These are phyloP conservation scores for Acipenser oxyrinchus DNA, from an alignment of 2,797 vertebrate genomes.

Conservation along the genomic window DNA sequence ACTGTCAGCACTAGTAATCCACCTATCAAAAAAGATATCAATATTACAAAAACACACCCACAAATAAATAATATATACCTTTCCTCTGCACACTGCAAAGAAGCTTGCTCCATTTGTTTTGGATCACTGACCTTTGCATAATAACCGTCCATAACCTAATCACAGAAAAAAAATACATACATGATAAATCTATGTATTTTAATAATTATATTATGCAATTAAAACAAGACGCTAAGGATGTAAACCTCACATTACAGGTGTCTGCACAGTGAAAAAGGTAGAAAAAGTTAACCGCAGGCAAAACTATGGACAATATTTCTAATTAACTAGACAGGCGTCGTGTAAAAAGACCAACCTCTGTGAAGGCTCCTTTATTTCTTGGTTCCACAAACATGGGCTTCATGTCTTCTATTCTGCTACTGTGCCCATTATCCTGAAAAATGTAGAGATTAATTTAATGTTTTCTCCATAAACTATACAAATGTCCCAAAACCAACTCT, in stretches of 20 bases:
- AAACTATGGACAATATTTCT: too few species aligned
- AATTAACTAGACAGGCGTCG: too few species aligned
- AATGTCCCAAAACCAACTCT: too few species aligned
- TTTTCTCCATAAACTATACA: too few species aligned
- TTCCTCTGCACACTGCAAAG: constrained; percentile 89
- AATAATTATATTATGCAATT: too few species aligned
- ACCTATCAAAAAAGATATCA: too few species aligned
- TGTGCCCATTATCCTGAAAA: constrained; percentile 65
- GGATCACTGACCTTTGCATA: constrained; percentile 64
- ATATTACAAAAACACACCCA: too few species aligned
- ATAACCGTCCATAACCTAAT: constrained; percentile 79
- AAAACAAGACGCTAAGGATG: too few species aligned
- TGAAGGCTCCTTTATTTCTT: constrained; percentile 74
- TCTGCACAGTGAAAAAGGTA: too few species aligned
- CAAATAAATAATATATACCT: constrained; percentile 58
- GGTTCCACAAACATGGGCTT: constrained; percentile 92
- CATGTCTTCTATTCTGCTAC: constrained; percentile 72
- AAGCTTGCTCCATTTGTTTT: constrained; percentile 72
- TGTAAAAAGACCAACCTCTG: constrained; percentile 60
- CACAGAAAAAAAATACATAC: constrained; percentile 13
- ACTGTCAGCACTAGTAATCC: too few species aligned
- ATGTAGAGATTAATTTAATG: background rate
- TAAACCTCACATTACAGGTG: too few species aligned
- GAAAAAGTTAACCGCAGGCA: too few species aligned
- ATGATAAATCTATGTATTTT: background rate